Percentiles rank a stretch among this genome's conserved stretches.
Evolutionary conservation across 2,797 vertebrate species (phyloP).

Genomic region (Mormyrops attenuatus): DNA sequence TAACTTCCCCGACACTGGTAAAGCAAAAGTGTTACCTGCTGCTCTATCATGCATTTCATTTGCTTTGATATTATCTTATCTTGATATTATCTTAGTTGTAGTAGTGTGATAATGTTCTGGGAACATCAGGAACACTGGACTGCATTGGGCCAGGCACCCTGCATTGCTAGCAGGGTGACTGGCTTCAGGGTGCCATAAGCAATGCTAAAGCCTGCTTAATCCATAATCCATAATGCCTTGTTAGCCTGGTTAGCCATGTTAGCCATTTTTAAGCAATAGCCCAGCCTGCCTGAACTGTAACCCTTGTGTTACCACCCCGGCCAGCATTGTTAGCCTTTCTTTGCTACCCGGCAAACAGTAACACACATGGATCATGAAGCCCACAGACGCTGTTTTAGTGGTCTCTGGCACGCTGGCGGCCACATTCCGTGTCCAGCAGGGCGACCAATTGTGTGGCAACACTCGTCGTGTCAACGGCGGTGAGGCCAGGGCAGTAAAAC

Average conservation of each 20-base stretch:
- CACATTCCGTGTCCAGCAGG: background rate
- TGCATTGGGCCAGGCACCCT: background rate
- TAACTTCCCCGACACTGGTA: background rate
- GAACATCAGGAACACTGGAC: background rate
- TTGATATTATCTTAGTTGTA: background rate
- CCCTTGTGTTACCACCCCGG: background rate
- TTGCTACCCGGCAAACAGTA: background rate
- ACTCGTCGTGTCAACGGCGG: background rate
- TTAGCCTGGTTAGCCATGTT: background rate
- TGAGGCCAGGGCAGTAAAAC: background rate
- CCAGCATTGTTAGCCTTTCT: background rate
- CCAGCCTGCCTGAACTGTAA: background rate
- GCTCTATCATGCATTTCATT: too few species aligned
- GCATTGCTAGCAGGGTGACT: background rate
- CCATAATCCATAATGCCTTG: background rate
- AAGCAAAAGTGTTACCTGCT: too few species aligned
- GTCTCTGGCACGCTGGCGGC: background rate
- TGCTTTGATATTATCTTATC: too few species aligned
- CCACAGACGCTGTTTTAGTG: background rate
- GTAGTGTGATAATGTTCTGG: background rate
- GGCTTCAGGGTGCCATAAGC: background rate
- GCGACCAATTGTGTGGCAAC: background rate
- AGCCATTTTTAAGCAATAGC: background rate
- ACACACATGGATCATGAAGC: background rate
- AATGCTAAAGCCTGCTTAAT: background rate